A percentile compares a stretch with the other conserved stretches of the same genome.
These are phyloP conservation scores for Leptopilina syphax DNA, from an alignment of 2,888 invertebrate genomes.

Conservation along the genomic window DNA sequence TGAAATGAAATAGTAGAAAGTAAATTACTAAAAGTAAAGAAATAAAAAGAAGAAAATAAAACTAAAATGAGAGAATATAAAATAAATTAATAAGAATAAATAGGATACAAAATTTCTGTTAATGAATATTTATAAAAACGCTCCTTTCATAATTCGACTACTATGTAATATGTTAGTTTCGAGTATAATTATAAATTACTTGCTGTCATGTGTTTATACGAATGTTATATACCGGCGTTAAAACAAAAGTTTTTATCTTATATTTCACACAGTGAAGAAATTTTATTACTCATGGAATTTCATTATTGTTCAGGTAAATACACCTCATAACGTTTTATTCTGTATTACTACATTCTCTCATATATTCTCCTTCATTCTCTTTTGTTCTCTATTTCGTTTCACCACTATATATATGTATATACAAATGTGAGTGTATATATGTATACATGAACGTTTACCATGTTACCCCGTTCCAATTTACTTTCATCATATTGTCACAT, in stretches of 20 bases:
- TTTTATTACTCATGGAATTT: conserved; percentile 22
- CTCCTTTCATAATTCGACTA: too few species aligned
- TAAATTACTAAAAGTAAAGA: too few species aligned
- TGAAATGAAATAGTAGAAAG: too few species aligned
- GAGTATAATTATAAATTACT: neutral
- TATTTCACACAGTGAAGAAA: conserved; percentile 5
- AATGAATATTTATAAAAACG: too few species aligned
- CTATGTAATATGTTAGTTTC: too few species aligned
- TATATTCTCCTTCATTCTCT: conserved; percentile 28
- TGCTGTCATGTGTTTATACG: neutral
- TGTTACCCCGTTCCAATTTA: conserved; percentile 25
- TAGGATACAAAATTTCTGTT: too few species aligned
- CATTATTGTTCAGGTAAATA: conserved; percentile 14
- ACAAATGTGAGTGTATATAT: neutral
- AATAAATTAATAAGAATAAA: too few species aligned
- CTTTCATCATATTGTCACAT: conserved; percentile 31
- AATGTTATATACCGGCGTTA: neutral
- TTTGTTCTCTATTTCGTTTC: conserved; percentile 22
- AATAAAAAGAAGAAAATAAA: too few species aligned
- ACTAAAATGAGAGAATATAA: too few species aligned
- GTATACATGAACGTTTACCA: conserved; percentile 12
- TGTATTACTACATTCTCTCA: conserved; percentile 12
- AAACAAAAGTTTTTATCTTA: neutral
- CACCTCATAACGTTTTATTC: conserved; percentile 7
- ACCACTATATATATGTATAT: neutral